Evolutionary conservation across 2,113 vertebrate genomes (phyloP), one percentile per base, ranked within the genome.

Genomic region (Benthochromis sp.): DNA sequence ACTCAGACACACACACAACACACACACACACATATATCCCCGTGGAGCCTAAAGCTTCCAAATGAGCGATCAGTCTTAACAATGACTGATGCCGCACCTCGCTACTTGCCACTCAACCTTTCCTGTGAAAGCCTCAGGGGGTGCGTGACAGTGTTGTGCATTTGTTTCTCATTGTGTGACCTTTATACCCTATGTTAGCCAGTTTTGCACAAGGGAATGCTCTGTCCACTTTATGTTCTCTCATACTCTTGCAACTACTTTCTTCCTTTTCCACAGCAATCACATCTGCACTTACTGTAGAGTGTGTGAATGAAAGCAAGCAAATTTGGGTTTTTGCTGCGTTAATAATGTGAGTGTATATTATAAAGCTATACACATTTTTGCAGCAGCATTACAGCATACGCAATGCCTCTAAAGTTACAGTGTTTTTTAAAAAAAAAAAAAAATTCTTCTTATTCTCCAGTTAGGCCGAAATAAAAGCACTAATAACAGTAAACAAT

Each of bases 51-150:
- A 55, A 69, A 81, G 29, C 82, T 86, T 84, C 78, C 87, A 87
- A 82, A 82, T 8, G 21, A 80, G 53, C 45, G 13, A 63, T 87
- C 78, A 82, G 85, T 76, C 52, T 82, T 87, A 91, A 86, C 86
- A 81, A 57, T 86, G 89, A 90, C 89, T 84, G 81, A 93, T 90
- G 87, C 86, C 9, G 90, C 87, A 91, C 84, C 59, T 88, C 31
- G 8, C 63, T 40, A 93, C 81, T 89, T 92, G 93, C 89, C 91
- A 92, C 88, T 94, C 91, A 88, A 50, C 84, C 38, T 87, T 82
- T 86, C 85, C 85, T 45, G 52, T 47, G 16, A 80, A 50, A 63
- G 89, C 88, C 89, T 84, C 55, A 45, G 91, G 89, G 91, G 84
- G 38, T 79, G 73, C 50, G 82, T 80, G 69, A 57, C 5, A 7